A percentile compares a stretch with the other conserved stretches of the same genome.
Conservation (phyloP, 2,113 vertebrate species). For the Rhynchopsitta pachyrhyncha region DNA sequence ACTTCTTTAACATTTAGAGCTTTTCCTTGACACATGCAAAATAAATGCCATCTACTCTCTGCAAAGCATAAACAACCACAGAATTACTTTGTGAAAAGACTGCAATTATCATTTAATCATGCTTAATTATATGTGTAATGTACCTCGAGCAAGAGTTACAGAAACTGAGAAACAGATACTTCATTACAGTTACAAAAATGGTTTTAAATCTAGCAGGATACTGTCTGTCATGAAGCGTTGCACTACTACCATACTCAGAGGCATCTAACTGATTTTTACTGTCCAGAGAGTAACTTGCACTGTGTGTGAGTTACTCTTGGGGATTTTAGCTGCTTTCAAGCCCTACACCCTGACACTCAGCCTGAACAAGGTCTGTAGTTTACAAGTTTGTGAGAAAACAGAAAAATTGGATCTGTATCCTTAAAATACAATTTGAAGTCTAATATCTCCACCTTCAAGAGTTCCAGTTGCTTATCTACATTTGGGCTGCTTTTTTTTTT, state of each 20-base stretch:
- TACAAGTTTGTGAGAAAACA: background rate
- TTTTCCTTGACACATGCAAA: slow-evolving; percentile 38
- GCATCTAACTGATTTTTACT: background rate
- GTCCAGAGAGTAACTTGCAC: background rate
- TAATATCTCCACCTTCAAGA: background rate
- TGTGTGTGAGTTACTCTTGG: background rate
- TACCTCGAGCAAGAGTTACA: slow-evolving; percentile 57
- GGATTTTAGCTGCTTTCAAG: background rate
- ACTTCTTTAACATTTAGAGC: slow-evolving; percentile 29
- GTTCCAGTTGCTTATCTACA: background rate
- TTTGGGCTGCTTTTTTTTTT: background rate
- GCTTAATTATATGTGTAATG: slow-evolving; percentile 68
- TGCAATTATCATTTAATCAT: slow-evolving; percentile 66
- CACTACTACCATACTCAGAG: background rate
- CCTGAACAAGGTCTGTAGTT: background rate
- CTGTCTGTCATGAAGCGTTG: background rate
- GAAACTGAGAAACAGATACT: slow-evolving; percentile 49
- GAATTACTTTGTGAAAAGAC: slow-evolving; percentile 44
- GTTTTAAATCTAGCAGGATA: background rate
- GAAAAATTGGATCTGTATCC: background rate
- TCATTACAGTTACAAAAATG: background rate
- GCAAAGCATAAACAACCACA: slow-evolving; percentile 44
- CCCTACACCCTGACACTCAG: background rate
- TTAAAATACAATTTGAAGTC: background rate
- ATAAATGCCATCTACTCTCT: slow-evolving; percentile 30